Evolutionary conservation across 2,888 invertebrate species (phyloP).

Genomic region (Caradrina kadenii): DNA sequence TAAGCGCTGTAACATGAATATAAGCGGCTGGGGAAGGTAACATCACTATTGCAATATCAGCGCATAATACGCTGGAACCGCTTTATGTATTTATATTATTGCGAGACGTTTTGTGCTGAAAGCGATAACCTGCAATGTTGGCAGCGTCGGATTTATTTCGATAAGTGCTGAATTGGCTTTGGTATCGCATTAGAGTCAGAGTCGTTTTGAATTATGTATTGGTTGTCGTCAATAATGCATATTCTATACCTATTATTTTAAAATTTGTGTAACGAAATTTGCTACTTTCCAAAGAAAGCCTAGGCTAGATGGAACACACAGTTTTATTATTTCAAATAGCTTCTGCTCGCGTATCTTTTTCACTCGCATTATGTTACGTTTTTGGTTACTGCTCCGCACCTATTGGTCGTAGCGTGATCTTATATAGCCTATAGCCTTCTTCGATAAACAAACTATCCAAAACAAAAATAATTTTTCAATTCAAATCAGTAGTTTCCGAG

Average conservation of each 20-base stretch:
- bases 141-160: not conserved
- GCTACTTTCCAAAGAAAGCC: constrained; percentile 4
- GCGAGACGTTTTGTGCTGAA: constrained; percentile 3
- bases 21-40: constrained; percentile 38
- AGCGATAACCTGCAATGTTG: constrained; percentile 1
- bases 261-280: constrained; percentile 11
- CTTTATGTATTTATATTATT: not conserved
- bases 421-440: too few relatives aligned
- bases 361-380: too few relatives aligned
- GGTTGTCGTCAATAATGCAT: not conserved
- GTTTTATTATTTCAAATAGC: constrained; percentile 47
- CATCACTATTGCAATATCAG: constrained; percentile 18
- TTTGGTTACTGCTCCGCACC: too few relatives aligned
- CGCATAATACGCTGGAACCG: constrained; percentile 12
- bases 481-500: too few relatives aligned
- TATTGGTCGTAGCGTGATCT: too few relatives aligned
- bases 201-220: constrained; percentile 13
- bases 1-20: constrained; percentile 37
- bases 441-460: too few relatives aligned
- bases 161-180: not conserved
- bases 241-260: not conserved
- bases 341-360: too few relatives aligned
- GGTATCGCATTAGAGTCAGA: not conserved
- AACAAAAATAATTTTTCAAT: too few relatives aligned
- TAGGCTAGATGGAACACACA: constrained; percentile 12